Base-by-base conservation (phyloP, 2,888 invertebrate species). In the Cantharis lateralis region DNA sequence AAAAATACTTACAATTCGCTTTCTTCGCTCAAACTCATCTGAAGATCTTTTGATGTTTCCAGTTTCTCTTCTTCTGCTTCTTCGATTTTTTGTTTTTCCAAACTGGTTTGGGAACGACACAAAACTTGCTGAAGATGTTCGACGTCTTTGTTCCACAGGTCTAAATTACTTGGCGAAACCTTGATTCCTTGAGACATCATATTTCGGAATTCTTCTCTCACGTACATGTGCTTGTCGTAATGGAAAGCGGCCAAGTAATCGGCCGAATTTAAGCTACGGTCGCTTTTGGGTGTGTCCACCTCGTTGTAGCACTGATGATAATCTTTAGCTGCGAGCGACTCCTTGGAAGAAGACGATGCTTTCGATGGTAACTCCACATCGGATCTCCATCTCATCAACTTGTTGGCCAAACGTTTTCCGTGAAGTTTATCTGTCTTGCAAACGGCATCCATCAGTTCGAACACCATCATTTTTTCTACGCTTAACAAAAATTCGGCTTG, bases 401-500 rank as follows among this genome's bases (percentile, higher is more conserved):
- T 63, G 11, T 62, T 75, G 7, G 63, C 74, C n/a, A 78, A 73
- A 63, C 69, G 74, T 11, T 76, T 68, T 16, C 15, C 66, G 24
- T 72, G 74, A 28, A 70, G 72, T 10, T 66, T 24, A n/a, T 73
- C 72, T 26, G 72, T 71, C 71, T 74, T 28, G 9, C 63, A 70
- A 24, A 79, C 16, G 4, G 78, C 75, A 72, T 82, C 77, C 0
- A 86, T 82, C 3, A 88, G 74, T 79, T 88, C 87, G 75, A 86
- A 86, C 7, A 84, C 80, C 84, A 87, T 82, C 83, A 88, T 82
- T 78, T 88, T 87, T 75, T 87, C 84, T 3, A 87, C 78, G 73
- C 84, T 85, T 68, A 90, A 80, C 63, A 90, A 82, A 83, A 89
- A 90, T 81, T 90, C 89, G 0, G 89, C 89, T 81, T 90, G 90